Conservation (phyloP, 2,888 invertebrate genomes). For the Leucophora obtusa region DNA sequence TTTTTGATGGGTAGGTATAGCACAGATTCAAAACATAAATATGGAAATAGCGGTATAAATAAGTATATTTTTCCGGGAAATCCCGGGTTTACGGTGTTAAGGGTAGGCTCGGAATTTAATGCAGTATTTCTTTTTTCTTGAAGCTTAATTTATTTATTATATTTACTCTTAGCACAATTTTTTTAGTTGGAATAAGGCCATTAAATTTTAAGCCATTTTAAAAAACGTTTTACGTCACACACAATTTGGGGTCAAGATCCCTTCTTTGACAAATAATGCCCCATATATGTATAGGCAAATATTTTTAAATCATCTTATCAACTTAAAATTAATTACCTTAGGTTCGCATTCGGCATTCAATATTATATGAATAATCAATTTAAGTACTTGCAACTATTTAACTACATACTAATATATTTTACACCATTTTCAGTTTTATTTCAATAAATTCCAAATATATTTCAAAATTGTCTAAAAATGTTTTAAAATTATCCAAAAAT, state of each 20-base stretch:
- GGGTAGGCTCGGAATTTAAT: no score
- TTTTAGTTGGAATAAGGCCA: not conserved
- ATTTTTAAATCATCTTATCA: not conserved
- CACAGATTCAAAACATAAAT: no score
- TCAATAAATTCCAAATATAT: no score
- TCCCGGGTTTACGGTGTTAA: no score
- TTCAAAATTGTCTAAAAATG: no score
- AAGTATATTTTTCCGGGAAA: no score
- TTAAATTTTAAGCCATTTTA: not conserved
- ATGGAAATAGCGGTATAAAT: no score
- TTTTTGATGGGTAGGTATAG: no score
- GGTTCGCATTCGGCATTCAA: not conserved
- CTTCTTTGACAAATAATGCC: not conserved
- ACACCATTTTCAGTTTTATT: no score
- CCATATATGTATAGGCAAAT: no score
- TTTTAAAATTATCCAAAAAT: no score
- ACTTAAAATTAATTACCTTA: conserved; percentile 1
- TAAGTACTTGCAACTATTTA: not conserved
- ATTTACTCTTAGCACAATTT: not conserved
- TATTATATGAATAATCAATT: not conserved
- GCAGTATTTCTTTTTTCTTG: no score
- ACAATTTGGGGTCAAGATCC: not conserved
- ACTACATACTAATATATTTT: not conserved
- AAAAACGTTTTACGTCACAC: not conserved
- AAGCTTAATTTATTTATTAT: not conserved